phyloP scores from a whole-genome alignment of 2,797 vertebrate genomes.

The Tenualosa thibaudeaui region DNA sequence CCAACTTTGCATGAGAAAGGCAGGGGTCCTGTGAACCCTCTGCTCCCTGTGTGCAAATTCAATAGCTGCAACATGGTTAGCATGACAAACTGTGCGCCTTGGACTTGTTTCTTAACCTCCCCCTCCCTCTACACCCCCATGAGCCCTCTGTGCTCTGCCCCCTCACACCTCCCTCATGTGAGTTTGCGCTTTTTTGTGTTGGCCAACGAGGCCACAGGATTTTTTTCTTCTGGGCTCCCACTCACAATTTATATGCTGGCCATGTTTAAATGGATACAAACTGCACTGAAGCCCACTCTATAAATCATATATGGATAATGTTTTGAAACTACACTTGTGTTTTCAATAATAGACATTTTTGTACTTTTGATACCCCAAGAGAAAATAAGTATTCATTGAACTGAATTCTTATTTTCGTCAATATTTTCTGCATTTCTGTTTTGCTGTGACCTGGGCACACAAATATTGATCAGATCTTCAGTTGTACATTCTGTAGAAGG shows the following conservation, averaged over 20 bases:
- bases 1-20: slow-evolving; percentile 85
- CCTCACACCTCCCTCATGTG: slow-evolving; percentile 42
- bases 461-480: neutral
- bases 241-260: neutral
- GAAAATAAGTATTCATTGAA: neutral
- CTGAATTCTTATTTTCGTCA: neutral
- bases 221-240: neutral
- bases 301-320: neutral
- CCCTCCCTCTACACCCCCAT: neutral
- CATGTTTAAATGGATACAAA: neutral
- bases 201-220: slow-evolving; percentile 28
- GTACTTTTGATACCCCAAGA: neutral
- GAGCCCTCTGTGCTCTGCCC: slow-evolving; percentile 38
- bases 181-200: slow-evolving; percentile 41
- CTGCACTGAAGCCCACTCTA: neutral
- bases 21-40: slow-evolving; percentile 85
- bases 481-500: neutral
- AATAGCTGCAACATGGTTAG: slow-evolving; percentile 72
- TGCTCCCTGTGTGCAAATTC: slow-evolving; percentile 76
- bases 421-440: neutral
- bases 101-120: slow-evolving; percentile 51
- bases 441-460: neutral
- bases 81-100: slow-evolving; percentile 75
- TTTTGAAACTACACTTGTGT: neutral
- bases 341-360: neutral